Conservation (phyloP, 2,888 invertebrate genomes). For the Polydrusus tereticollis region DNA sequence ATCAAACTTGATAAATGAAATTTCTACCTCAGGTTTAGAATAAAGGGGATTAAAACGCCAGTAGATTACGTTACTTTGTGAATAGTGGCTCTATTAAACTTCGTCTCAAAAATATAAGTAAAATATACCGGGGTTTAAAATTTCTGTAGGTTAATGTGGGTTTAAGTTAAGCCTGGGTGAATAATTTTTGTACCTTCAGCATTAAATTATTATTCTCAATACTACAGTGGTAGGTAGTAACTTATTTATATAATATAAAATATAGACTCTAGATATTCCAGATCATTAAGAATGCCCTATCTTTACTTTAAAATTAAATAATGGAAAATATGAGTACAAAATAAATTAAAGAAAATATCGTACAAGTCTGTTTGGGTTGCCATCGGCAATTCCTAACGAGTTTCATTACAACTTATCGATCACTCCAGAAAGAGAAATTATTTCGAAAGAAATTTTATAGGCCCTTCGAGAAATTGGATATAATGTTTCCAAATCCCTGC, state of each 20-base stretch:
- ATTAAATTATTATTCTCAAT: not conserved
- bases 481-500: constrained; percentile 13
- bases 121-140: constrained; percentile 27
- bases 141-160: constrained; percentile 11
- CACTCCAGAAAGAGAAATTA: constrained; percentile 4
- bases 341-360: not conserved
- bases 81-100: constrained; percentile 43
- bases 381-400: constrained; percentile 5
- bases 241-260: too few species aligned
- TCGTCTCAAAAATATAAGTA: constrained; percentile 15
- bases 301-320: too few species aligned
- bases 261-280: too few species aligned
- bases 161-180: not conserved
- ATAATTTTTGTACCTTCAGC: constrained; percentile 7
- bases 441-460: constrained; percentile 18
- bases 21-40: constrained; percentile 35
- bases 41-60: constrained; percentile 41
- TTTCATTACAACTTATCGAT: constrained; percentile 8
- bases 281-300: too few species aligned
- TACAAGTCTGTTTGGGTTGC: not conserved
- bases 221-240: too few species aligned
- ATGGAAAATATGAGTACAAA: not conserved
- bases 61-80: constrained; percentile 38
- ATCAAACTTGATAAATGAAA: constrained; percentile 43
- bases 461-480: constrained; percentile 15